These are phyloP conservation scores for Labroides dimidiatus DNA, from an alignment of 2,797 vertebrate genomes.

Conservation along the genomic window DNA sequence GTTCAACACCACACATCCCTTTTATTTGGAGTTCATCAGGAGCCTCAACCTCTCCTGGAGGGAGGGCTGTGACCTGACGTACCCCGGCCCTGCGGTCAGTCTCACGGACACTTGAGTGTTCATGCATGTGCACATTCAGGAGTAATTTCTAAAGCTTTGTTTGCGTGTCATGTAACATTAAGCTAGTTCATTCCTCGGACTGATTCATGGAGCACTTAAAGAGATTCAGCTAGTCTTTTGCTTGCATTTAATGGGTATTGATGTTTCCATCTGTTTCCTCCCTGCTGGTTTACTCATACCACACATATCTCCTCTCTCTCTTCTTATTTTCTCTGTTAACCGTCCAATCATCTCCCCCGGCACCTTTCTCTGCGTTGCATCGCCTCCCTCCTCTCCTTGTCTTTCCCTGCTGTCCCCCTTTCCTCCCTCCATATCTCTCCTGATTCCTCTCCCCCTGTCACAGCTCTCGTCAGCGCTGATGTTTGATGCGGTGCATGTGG, in stretches of 20 bases:
- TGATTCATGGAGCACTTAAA: slow-evolving; percentile 66
- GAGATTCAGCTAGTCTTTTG: slow-evolving; percentile 63
- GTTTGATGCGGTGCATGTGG: slow-evolving; percentile 95
- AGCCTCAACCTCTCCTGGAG: slow-evolving; percentile 96
- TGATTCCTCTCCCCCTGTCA: slow-evolving; percentile 26
- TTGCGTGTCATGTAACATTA: slow-evolving; percentile 51
- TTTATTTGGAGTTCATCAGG: slow-evolving; percentile 92
- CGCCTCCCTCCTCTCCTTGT: slow-evolving; percentile 34
- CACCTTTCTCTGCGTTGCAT: slow-evolving; percentile 41
- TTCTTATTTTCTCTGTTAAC: slow-evolving; percentile 46
- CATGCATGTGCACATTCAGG: slow-evolving; percentile 24
- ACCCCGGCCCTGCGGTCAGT: slow-evolving; percentile 83
- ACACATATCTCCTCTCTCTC: slow-evolving; percentile 47
- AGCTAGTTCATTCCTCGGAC: slow-evolving; percentile 50
- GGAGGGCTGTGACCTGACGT: slow-evolving; percentile 90
- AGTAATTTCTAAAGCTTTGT: slow-evolving; percentile 59
- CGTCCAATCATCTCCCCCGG: slow-evolving; percentile 46
- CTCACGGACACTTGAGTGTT: slow-evolving; percentile 10
- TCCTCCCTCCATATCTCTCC: slow-evolving; percentile 6
- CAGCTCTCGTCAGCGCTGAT: slow-evolving; percentile 93
- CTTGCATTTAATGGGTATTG: slow-evolving; percentile 75
- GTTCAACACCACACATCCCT: slow-evolving; percentile 93
- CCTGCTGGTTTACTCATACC: slow-evolving; percentile 61
- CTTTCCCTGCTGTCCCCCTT: not conserved
- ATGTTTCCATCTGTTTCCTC: slow-evolving; percentile 70